Conservation (phyloP, 2,888 invertebrate genomes). For the Pseudococcus longispinus region DNA sequence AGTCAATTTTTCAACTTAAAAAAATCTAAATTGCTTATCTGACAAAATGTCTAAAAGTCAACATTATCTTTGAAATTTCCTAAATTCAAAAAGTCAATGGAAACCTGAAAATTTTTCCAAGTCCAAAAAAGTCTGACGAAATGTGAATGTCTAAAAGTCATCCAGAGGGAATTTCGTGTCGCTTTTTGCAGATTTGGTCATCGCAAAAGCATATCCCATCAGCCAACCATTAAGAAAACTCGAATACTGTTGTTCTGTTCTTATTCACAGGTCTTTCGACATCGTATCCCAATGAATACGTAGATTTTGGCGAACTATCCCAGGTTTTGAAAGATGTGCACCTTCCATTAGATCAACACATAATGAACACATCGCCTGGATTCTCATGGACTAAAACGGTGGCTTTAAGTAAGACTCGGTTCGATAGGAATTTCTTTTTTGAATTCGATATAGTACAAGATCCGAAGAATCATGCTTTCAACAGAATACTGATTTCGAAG, state of each 20-base stretch:
- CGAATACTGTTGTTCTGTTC: not conserved
- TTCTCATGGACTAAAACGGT: conserved; percentile 67
- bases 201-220: no score
- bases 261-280: conserved; percentile 42
- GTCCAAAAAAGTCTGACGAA: no score
- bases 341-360: conserved; percentile 69
- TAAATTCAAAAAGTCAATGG: no score
- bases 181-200: no score
- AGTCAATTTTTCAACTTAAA: no score
- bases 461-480: conserved; percentile 71
- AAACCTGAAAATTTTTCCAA: no score
- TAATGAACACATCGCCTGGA: conserved; percentile 64
- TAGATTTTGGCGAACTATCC: conserved; percentile 70
- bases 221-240: not conserved
- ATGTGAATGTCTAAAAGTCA: no score
- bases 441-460: conserved; percentile 72
- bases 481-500: conserved; percentile 64
- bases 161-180: no score
- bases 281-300: conserved; percentile 67
- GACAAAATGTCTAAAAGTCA: no score
- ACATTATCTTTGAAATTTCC: no score
- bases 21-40: no score
- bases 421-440: conserved; percentile 70
- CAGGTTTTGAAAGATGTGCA: conserved; percentile 69
- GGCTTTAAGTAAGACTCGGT: conserved; percentile 66